Conservation (phyloP, 2,113 vertebrate species). For the Mola mola region DNA sequence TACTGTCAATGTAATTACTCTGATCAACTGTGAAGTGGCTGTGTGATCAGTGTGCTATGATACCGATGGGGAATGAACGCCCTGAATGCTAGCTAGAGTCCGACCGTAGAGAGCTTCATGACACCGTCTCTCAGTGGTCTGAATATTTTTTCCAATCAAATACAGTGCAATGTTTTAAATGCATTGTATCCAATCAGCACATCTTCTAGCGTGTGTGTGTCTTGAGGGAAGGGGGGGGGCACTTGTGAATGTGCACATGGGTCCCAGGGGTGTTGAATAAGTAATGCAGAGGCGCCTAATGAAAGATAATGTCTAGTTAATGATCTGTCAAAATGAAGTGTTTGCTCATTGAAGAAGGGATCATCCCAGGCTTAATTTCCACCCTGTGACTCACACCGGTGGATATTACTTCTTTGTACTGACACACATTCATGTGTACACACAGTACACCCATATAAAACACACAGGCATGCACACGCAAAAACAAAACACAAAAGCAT, state of each 20-base stretch:
- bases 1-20: constrained; percentile 60
- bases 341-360: constrained; percentile 73
- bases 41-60: constrained; percentile 28
- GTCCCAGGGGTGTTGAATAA: constrained; percentile 68
- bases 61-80: constrained; percentile 23
- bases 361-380: constrained; percentile 70
- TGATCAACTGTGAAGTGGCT: constrained; percentile 59
- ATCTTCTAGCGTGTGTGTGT: constrained; percentile 24
- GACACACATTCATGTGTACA: constrained; percentile 1
- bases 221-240: background rate
- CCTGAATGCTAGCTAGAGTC: constrained; percentile 27
- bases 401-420: constrained; percentile 53
- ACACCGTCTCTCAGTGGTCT: too few species aligned
- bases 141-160: too few species aligned
- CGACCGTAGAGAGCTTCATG: background rate
- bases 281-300: constrained; percentile 74
- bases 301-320: constrained; percentile 80
- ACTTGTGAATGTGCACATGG: constrained; percentile 45
- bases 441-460: constrained; percentile 14
- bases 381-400: constrained; percentile 64
- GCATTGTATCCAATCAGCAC: constrained; percentile 32
- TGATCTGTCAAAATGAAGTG: constrained; percentile 80
- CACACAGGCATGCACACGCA: background rate
- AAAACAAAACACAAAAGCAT: constrained; percentile 24
- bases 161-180: constrained; percentile 23